These are phyloP conservation scores for Fistularia tabacaria DNA, from an alignment of 2,797 vertebrate species.

Conservation along the genomic window DNA sequence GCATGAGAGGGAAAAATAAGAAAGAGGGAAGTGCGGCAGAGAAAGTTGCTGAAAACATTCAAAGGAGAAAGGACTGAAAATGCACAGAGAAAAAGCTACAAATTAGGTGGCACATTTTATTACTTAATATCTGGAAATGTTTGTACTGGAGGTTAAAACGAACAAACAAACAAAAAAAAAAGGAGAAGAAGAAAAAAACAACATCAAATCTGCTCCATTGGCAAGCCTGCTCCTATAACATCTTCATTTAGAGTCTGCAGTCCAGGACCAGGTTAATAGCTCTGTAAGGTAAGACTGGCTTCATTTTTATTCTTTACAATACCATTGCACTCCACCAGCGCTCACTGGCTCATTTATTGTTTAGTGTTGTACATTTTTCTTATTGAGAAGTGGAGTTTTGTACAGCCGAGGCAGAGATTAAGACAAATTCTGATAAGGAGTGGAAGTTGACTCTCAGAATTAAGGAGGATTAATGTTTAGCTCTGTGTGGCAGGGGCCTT, in stretches of 20 bases:
- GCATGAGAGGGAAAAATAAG: conserved; percentile 50
- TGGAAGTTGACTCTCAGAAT: conserved; percentile 99
- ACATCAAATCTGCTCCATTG: no score
- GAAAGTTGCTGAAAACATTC: conserved; percentile 41
- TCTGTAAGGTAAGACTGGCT: conserved; percentile 57
- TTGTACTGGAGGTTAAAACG: no score
- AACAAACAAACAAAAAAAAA: no score
- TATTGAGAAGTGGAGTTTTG: conserved; percentile 84
- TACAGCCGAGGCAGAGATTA: conserved; percentile 97
- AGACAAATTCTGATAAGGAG: conserved; percentile 99
- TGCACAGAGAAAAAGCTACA: conserved; percentile 18
- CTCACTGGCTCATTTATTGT: conserved; percentile 58
- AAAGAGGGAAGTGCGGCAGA: conserved; percentile 31
- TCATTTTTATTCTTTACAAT: conserved; percentile 27
- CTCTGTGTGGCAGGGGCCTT: conserved; percentile 91
- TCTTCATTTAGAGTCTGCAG: conserved; percentile 12
- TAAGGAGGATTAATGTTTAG: conserved; percentile 99
- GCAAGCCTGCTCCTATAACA: neutral
- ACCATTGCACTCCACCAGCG: conserved; percentile 4
- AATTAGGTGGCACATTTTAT: conserved; percentile 23
- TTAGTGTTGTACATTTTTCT: conserved; percentile 79
- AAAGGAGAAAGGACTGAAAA: conserved; percentile 27
- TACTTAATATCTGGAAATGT: conserved; percentile 11
- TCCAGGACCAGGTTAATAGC: conserved; percentile 28
- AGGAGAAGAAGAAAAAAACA: no score